Percentiles rank a stretch among this genome's conserved stretches.
phyloP scores from a whole-genome alignment of 2,113 vertebrate species.

The Murina feae region DNA sequence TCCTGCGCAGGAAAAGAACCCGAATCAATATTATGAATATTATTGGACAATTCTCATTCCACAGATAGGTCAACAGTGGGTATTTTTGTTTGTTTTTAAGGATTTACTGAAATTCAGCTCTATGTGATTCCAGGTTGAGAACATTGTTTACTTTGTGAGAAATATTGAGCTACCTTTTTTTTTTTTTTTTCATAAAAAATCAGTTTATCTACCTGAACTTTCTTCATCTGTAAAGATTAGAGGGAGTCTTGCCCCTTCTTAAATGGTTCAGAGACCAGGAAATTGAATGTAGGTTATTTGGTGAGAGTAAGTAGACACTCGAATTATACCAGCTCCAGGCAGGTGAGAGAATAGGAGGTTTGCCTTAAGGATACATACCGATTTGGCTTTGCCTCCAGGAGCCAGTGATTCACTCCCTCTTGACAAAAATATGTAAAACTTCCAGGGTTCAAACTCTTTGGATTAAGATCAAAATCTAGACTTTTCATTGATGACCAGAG shows the following conservation, averaged over 20 bases:
- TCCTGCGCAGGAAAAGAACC: too few relatives aligned
- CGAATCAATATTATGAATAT: neutral
- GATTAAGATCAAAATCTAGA: conserved; percentile 60
- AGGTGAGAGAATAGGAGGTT: conserved; percentile 62
- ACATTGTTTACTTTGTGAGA: neutral
- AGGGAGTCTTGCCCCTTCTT: neutral
- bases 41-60: neutral
- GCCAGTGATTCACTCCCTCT: conserved; percentile 65
- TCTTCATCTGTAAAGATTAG: conserved; percentile 23
- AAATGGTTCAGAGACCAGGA: conserved; percentile 37
- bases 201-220: neutral
- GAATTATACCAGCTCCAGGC: conserved; percentile 64
- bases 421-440: conserved; percentile 65
- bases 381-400: conserved; percentile 74
- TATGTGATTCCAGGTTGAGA: neutral
- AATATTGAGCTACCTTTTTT: neutral
- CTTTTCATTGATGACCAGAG: neutral
- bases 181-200: neutral
- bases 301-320: conserved; percentile 56
- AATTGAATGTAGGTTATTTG: conserved; percentile 61
- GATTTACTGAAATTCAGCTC: neutral
- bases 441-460: conserved; percentile 51
- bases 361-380: conserved; percentile 70
- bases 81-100: neutral
- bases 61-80: neutral